Evolutionary conservation across 2,888 invertebrate species (phyloP).

Genomic region (Unio pictorum): DNA sequence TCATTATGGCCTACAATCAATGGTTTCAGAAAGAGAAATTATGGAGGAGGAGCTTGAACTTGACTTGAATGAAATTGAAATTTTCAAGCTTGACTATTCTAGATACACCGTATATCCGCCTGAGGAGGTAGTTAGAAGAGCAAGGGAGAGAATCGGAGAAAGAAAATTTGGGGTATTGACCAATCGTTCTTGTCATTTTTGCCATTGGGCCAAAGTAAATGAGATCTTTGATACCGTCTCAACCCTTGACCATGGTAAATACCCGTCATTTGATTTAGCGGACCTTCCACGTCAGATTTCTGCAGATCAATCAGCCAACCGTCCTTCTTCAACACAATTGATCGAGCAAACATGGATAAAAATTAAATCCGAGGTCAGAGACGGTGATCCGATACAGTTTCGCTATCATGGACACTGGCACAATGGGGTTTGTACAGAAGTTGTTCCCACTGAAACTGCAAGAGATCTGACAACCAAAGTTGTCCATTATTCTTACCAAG

Average conservation of each 20-base stretch:
- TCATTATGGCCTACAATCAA: slow-evolving; percentile 7
- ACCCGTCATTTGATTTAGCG: background rate
- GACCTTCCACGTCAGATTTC: too few relatives aligned
- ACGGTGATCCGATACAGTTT: slow-evolving; percentile 13
- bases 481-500: slow-evolving; percentile 10
- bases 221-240: background rate
- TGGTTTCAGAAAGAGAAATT: slow-evolving; percentile 9
- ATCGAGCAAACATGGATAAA: slow-evolving; percentile 4
- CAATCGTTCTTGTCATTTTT: slow-evolving; percentile 21
- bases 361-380: slow-evolving; percentile 14
- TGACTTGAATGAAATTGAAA: slow-evolving; percentile 5
- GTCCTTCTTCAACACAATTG: slow-evolving; percentile 13
- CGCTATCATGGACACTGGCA: slow-evolving; percentile 2
- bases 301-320: background rate
- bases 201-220: slow-evolving; percentile 14
- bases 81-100: slow-evolving; percentile 7
- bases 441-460: background rate
- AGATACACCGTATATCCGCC: slow-evolving; percentile 3
- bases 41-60: slow-evolving; percentile 10
- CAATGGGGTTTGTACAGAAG: slow-evolving; percentile 14
- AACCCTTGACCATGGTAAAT: background rate
- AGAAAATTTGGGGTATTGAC: slow-evolving; percentile 15
- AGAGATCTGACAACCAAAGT: slow-evolving; percentile 2
- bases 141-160: slow-evolving; percentile 17
- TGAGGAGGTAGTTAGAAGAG: slow-evolving; percentile 16